These are phyloP conservation scores for Tricholauxania praeusta DNA, from an alignment of 2,888 invertebrate species.

Conservation along the genomic window DNA sequence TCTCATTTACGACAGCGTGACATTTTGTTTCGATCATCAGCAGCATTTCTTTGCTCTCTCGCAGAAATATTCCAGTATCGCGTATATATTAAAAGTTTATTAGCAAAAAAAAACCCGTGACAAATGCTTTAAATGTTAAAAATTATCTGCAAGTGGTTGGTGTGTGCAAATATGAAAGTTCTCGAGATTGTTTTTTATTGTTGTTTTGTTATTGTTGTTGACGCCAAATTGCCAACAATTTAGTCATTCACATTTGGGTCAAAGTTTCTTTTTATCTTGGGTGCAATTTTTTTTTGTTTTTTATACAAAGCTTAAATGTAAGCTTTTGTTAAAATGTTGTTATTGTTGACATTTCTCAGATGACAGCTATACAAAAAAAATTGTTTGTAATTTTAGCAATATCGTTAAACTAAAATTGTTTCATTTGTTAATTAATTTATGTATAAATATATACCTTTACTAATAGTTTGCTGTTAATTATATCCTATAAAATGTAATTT, in stretches of 20 bases:
- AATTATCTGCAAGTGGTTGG: too few relatives aligned
- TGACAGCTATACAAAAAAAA: too few relatives aligned
- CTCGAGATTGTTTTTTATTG: not conserved
- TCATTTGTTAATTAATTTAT: not conserved
- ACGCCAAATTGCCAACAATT: constrained; percentile 5
- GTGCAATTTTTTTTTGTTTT: constrained; percentile 29
- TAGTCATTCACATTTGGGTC: constrained; percentile 24
- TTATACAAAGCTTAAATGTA: constrained; percentile 33
- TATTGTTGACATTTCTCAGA: too few relatives aligned
- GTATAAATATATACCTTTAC: not conserved
- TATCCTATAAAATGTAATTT: too few relatives aligned
- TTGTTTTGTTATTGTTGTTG: constrained; percentile 9
- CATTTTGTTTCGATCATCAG: not conserved
- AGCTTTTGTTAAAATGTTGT: too few relatives aligned
- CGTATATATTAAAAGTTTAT: too few relatives aligned
- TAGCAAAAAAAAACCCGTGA: too few relatives aligned
- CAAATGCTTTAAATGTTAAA: too few relatives aligned
- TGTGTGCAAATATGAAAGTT: too few relatives aligned
- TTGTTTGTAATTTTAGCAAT: too few relatives aligned
- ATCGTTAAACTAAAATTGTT: not conserved
- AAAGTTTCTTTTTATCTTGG: constrained; percentile 33
- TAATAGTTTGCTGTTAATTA: too few relatives aligned
- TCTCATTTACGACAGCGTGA: constrained; percentile 3
- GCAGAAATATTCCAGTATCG: not conserved
- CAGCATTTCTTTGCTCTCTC: not conserved